Base-by-base conservation (phyloP, 2,797 vertebrate genomes). In the Melanotaenia nigrans region DNA sequence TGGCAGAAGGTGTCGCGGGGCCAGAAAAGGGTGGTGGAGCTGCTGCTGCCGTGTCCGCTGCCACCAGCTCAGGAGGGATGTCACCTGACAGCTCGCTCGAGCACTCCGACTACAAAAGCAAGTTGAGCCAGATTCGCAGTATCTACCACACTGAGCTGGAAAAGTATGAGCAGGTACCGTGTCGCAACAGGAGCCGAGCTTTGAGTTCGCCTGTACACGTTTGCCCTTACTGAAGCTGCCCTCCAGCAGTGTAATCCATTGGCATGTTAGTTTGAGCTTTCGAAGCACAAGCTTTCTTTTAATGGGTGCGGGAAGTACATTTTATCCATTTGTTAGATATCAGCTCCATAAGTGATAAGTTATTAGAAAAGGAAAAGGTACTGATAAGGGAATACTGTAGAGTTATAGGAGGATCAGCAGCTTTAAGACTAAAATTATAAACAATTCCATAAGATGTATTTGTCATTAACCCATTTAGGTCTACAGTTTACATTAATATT, bases 111-210 rank as follows among this genome's bases (percentile, higher is more conserved):
- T 98, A 98, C 91, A 96, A 97, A 86, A 96, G 95, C 94, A 98
- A 98, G 93, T 95, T 98, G 74, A 96, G 96, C 84, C 97, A 97
- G 92, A 98, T 97, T 87, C 96, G 96, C 85, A 95, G 95, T 88
- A 97, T 98, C 90, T 98, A 98, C 91, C 97, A 97, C 92, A 96
- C 96, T 0, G 97, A 98, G 92, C 93, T 98, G 93, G 97, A 98
- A 94, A 98, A 98, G 92, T 98, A 98, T 51, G 97, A 98, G 87
- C 97, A 98, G 96, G 97, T 98, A 90, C 80, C 77, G 78, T 86
- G 78, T 87, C 82, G 76, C 81, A 78, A 84, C 81, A 86, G 79
- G 76, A 82, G 68, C 73, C 61, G 25, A 81, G 81, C 38, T 58
- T 85, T 85, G 75, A 90, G 81, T 70, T 73, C 89, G 75, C 70